A percentile compares a stretch with the other conserved stretches of the same genome.
Evolutionary conservation across 64 coral and sea anemone species (phyloP).

Genomic region (Cladopsammia gracilis): DNA sequence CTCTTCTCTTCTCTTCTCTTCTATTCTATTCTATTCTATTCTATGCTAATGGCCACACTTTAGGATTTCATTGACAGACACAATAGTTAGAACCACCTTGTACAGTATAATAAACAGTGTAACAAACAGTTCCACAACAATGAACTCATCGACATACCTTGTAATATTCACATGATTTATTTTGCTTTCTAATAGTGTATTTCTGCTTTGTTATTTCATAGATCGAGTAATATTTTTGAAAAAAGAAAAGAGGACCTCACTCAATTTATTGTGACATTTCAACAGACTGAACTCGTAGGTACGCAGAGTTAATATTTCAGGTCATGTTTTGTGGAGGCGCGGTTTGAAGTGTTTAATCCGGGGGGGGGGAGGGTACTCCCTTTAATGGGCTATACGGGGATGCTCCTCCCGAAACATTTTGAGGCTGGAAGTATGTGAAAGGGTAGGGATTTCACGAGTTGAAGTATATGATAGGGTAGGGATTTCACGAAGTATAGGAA

Average conservation of each 20-base stretch:
- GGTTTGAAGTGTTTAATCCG: too few relatives aligned
- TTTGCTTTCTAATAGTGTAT: background rate
- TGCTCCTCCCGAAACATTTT: too few relatives aligned
- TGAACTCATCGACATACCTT: background rate
- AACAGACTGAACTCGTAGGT: conserved; percentile 95
- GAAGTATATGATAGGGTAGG: background rate
- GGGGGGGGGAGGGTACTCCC: too few relatives aligned
- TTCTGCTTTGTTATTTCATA: conserved; percentile 6
- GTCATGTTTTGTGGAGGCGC: too few relatives aligned
- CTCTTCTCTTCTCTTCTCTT: background rate
- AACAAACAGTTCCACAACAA: background rate
- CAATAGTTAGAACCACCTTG: too few relatives aligned
- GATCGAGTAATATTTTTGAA: conserved; percentile 85
- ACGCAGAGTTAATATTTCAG: background rate
- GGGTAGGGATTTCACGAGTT: background rate
- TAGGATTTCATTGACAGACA: too few relatives aligned
- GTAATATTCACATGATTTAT: too few relatives aligned
- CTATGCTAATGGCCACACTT: background rate
- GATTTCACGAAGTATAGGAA: background rate
- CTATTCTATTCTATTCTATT: background rate
- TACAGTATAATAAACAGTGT: background rate
- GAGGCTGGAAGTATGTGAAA: background rate
- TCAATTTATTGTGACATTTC: conserved; percentile 85
- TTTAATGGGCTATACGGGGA: too few relatives aligned
- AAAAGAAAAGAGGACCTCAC: conserved; percentile 88